A percentile compares a stretch with the other conserved stretches of the same genome.
These are phyloP conservation scores for Drosophila arizonae DNA, from an alignment of 1,140 invertebrate genomes.

Conservation along the genomic window DNA sequence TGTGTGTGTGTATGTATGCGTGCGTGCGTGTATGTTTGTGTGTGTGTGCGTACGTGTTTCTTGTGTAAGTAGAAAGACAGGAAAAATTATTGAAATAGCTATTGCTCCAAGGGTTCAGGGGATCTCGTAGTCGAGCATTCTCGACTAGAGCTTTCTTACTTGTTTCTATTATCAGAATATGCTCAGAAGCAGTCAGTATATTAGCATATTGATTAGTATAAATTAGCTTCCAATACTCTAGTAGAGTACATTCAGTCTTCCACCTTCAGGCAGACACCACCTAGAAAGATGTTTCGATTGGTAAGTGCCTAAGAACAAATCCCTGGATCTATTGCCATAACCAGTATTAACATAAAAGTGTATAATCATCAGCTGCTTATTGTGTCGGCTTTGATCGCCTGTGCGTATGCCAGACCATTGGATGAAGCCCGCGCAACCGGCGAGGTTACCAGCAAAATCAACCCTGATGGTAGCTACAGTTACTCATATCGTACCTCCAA, in stretches of 20 bases:
- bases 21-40: too few species aligned
- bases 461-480: conserved; percentile 75
- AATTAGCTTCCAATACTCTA: conserved; percentile 46
- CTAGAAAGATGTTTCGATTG: conserved; percentile 71
- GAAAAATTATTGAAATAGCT: too few species aligned
- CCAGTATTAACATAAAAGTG: too few species aligned
- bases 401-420: conserved; percentile 38
- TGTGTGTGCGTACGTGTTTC: too few species aligned
- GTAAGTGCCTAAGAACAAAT: conserved; percentile 19
- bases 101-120: too few species aligned
- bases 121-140: too few species aligned
- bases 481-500: too few species aligned
- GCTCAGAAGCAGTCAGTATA: too few species aligned
- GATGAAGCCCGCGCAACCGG: conserved; percentile 42
- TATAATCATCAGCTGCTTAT: conserved; percentile 48
- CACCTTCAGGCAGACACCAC: conserved; percentile 44
- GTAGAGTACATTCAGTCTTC: conserved; percentile 56
- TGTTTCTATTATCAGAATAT: too few species aligned
- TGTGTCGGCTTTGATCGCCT: conserved; percentile 62
- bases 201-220: conserved; percentile 39
- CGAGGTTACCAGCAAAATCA: conserved; percentile 83
- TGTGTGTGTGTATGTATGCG: too few species aligned
- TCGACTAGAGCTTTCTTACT: too few species aligned
- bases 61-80: too few species aligned
- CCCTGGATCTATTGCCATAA: neutral